These are phyloP conservation scores for Pachydiplax longipennis DNA, from an alignment of 2,888 invertebrate genomes.

Conservation along the genomic window DNA sequence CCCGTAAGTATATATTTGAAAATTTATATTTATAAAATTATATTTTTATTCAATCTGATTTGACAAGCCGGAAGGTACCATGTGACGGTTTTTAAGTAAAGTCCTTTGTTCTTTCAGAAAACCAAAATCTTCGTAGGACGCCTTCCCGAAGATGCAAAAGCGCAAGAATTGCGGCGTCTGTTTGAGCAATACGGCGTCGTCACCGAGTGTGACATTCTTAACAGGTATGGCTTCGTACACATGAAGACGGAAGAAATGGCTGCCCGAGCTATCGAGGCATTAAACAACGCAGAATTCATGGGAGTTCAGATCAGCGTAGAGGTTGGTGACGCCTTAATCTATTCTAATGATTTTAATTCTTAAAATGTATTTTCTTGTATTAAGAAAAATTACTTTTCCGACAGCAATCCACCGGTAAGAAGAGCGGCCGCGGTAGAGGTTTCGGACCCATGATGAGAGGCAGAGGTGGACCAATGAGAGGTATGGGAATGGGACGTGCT, in stretches of 20 bases:
- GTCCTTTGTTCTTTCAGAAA: slow-evolving; percentile 61
- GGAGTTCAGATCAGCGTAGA: slow-evolving; percentile 86
- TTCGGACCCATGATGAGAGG: slow-evolving; percentile 55
- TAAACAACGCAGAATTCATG: slow-evolving; percentile 84
- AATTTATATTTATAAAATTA: too few relatives aligned
- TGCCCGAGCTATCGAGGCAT: slow-evolving; percentile 77
- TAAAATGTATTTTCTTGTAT: neutral
- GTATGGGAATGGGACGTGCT: slow-evolving; percentile 47
- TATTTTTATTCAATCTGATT: too few relatives aligned
- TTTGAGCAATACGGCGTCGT: slow-evolving; percentile 89
- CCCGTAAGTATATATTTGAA: slow-evolving; percentile 46
- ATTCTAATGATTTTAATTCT: neutral
- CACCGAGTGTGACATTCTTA: slow-evolving; percentile 93
- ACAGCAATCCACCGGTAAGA: slow-evolving; percentile 55
- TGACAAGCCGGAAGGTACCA: too few relatives aligned
- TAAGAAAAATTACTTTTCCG: neutral
- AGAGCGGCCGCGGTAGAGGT: slow-evolving; percentile 50
- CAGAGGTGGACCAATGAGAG: slow-evolving; percentile 60
- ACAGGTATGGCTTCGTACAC: slow-evolving; percentile 93
- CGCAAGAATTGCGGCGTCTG: slow-evolving; percentile 80
- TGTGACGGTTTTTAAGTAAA: neutral
- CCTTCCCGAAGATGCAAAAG: slow-evolving; percentile 83
- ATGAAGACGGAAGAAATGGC: slow-evolving; percentile 86
- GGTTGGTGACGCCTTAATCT: slow-evolving; percentile 50
- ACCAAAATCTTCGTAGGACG: slow-evolving; percentile 94